A percentile compares a stretch with the other conserved stretches of the same genome.
These are phyloP conservation scores for Nineta flava DNA, from an alignment of 2,888 invertebrate genomes.

Conservation along the genomic window DNA sequence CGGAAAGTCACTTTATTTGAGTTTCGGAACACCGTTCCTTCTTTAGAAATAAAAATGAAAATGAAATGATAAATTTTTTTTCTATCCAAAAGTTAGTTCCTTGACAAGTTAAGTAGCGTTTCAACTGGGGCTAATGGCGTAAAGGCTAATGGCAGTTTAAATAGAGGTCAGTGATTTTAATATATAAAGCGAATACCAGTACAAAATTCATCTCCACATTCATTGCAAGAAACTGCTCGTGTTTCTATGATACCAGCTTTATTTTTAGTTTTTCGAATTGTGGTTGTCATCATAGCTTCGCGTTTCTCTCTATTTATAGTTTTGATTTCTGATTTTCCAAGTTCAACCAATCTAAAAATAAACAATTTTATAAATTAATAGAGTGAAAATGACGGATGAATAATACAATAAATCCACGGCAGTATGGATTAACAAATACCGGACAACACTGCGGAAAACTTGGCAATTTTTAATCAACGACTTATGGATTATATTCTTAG, in stretches of 20 bases:
- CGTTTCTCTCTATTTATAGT: constrained; percentile 56
- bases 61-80: too few relatives aligned
- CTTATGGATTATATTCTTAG: too few relatives aligned
- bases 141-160: not conserved
- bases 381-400: not conserved
- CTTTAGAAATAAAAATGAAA: too few relatives aligned
- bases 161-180: too few relatives aligned
- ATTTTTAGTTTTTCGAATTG: constrained; percentile 62
- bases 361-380: not conserved
- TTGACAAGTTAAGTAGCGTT: too few relatives aligned
- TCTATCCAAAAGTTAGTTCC: too few relatives aligned
- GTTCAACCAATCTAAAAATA: constrained; percentile 51
- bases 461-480: too few relatives aligned
- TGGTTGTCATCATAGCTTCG: constrained; percentile 45
- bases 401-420: not conserved
- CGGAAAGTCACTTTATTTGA: too few relatives aligned
- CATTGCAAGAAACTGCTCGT: constrained; percentile 53
- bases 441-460: not conserved
- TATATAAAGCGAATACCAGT: constrained; percentile 36
- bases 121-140: too few relatives aligned
- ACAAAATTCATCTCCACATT: constrained; percentile 79
- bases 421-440: not conserved
- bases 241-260: constrained; percentile 69
- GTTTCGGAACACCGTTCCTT: too few relatives aligned
- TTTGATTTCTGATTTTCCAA: constrained; percentile 62